Evolutionary conservation across 2,888 invertebrate genomes (phyloP).

Genomic region (Macroteleia sp.): DNA sequence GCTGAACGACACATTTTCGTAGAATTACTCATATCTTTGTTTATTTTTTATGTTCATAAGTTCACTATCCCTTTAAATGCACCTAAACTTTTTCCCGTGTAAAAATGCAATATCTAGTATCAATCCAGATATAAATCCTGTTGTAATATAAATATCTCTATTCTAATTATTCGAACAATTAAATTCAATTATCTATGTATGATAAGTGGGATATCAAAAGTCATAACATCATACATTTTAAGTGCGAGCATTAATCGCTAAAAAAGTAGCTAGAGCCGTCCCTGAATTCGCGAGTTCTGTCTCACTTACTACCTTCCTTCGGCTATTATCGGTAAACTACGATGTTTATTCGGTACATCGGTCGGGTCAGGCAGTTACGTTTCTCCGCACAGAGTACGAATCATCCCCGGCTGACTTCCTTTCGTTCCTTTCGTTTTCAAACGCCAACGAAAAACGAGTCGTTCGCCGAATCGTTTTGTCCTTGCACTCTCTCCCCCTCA

Average conservation of each 20-base stretch:
- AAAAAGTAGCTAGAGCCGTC: conserved; percentile 35
- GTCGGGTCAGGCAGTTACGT: conserved; percentile 74
- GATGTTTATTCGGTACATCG: conserved; percentile 78
- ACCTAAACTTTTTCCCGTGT: too few relatives aligned
- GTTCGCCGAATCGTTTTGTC: conserved; percentile 52
- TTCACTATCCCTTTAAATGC: too few relatives aligned
- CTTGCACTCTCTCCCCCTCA: conserved; percentile 27
- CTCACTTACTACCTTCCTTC: conserved; percentile 76
- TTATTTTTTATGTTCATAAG: too few relatives aligned
- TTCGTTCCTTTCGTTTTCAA: conserved; percentile 58
- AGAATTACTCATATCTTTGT: too few relatives aligned
- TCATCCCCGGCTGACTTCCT: conserved; percentile 66
- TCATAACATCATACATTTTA: too few relatives aligned
- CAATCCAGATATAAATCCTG: too few relatives aligned
- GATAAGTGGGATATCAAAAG: too few relatives aligned
- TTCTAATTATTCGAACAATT: too few relatives aligned
- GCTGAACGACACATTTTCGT: too few relatives aligned
- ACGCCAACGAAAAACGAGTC: conserved; percentile 30
- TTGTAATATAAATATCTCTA: too few relatives aligned
- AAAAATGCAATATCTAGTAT: too few relatives aligned
- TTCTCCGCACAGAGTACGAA: conserved; percentile 65
- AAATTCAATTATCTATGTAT: too few relatives aligned
- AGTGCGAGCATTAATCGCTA: not conserved
- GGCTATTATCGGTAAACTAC: conserved; percentile 79
- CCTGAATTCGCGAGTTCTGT: conserved; percentile 45